A percentile compares a stretch with the other conserved stretches of the same genome.
These are phyloP conservation scores for Araneus ventricosus DNA, from an alignment of 1,140 invertebrate genomes.

Conservation along the genomic window DNA sequence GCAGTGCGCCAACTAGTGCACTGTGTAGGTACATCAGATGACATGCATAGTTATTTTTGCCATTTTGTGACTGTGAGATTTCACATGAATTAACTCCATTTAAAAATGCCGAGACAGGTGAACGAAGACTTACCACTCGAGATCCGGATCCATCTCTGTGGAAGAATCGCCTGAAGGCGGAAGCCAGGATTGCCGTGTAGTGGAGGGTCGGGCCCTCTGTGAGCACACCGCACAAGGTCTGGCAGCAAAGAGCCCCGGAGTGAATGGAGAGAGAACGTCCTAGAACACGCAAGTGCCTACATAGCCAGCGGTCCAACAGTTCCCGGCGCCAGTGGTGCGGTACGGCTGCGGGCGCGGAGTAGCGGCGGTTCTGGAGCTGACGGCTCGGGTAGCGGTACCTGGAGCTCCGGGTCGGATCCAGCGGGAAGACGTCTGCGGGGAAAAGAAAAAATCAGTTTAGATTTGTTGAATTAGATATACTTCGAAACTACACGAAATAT, in stretches of 20 bases:
- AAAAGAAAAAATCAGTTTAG: neutral
- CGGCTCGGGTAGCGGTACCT: neutral
- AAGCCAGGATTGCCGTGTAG: constrained; percentile 47
- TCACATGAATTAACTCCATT: too few relatives aligned
- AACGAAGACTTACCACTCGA: constrained; percentile 14
- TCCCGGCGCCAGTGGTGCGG: neutral
- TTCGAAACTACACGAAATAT: neutral
- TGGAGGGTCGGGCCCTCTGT: neutral
- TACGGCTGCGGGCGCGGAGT: constrained; percentile 23
- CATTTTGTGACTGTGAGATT: neutral
- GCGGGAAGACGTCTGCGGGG: neutral
- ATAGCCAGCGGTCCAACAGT: constrained; percentile 12
- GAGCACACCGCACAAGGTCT: neutral
- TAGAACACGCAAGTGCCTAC: constrained; percentile 40
- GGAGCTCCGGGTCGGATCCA: neutral
- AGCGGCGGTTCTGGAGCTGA: neutral
- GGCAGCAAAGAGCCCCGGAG: constrained; percentile 6
- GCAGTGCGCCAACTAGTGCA: too few relatives aligned
- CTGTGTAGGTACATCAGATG: too few relatives aligned
- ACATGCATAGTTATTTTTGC: too few relatives aligned
- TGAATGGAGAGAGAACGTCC: neutral
- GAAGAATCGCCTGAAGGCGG: constrained; percentile 55
- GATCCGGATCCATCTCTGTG: constrained; percentile 57
- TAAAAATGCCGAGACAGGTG: neutral
- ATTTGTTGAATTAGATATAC: neutral